Evolutionary conservation across 2,888 invertebrate genomes (phyloP), one percentile per base, ranked within the genome.

Genomic region (Seira sanloemensis): DNA sequence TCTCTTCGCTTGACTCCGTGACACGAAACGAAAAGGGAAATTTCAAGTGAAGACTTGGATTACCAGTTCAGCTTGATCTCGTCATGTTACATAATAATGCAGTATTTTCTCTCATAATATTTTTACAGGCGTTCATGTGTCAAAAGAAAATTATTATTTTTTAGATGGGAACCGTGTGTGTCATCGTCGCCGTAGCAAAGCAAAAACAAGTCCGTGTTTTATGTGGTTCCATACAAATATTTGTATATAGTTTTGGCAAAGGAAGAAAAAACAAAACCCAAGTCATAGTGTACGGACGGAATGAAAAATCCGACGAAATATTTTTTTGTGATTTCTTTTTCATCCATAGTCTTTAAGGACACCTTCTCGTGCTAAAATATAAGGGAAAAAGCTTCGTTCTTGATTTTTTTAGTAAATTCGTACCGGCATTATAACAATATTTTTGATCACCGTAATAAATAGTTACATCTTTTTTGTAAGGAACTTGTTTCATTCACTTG

Each of bases 41-140:
- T 26, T 74, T 75, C 78, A 84, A 84, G 78, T 84, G 78, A 84
- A 84, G 84, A 84, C 84, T 68, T 84, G 66, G 84, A 78, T n/a
- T 84, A 75, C 65, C 78, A 84, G 78, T 78, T 69, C 77, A 72
- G 71, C 78, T 77, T 78, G 50, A 50, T 50, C 50, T 50, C 50
- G n/a, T 50, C n/a, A n/a, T n/a, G n/a, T n/a, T n/a, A n/a, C n/a
- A n/a, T n/a, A 58, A 37, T 37, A 58, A 68, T 27, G 19, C 37
- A 62, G 62, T 16, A 7, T 62, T 26, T 37, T n/a, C 25, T 69
- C 25, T 27, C 50, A 67, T 18, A 67, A 5, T 67, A 67, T 12
- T 67, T n/a, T n/a, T n/a, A n/a, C n/a, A n/a, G n/a, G n/a, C n/a
- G n/a, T n/a, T n/a, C n/a, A n/a, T n/a, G 5, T 7, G 50, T 50